Base-by-base conservation (phyloP, 2,888 invertebrate genomes). In the Drosophila seclusa region DNA sequence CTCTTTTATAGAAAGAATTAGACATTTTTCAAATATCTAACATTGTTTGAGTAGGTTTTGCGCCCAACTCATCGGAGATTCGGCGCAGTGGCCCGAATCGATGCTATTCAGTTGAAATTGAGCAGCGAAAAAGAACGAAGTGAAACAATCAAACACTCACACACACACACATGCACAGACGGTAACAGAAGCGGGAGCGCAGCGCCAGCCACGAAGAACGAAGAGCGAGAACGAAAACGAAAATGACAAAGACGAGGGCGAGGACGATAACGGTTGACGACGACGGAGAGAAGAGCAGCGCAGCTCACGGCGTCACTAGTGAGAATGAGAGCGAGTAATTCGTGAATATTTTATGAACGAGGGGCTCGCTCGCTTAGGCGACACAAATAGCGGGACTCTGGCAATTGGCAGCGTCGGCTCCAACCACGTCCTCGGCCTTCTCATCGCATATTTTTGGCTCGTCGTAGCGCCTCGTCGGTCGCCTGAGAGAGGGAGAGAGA, bases 271-370 rank as follows among this genome's bases (percentile, higher is more conserved):
- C 52, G 53, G 50, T 42, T 49, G 68, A 53, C 68, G 68, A 68
- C 55, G 72, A 55, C 59, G 60, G 61, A 61, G 73, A 69, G 72
- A 67, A 79, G 75, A 82, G 79, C 66, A 69, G 65, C 57, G 59
- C 67, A 57, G 55, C 52, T 71, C 62, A 59, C 55, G 50, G 54
- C 50, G 76, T 75, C 76, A 76, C 73, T 65, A 58, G 91, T 68
- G 89, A 80, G 90, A 90, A 83, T 77, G 91, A 90, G 90, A 82
- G 87, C 90, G 84, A 82, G 57, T 69, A 82, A 90, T 90, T 90
- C 90, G 89, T 90, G 78, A 91, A 91, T 90, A 86, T 89, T 90
- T 91, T 32, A 90, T 90, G 81, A 90, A 89, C 82, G 82, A 88
- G 83, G 79, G 76, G 67, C 68, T 78, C 64, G 80, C 71, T 79